These are phyloP conservation scores for Callimorpha dominula DNA, from an alignment of 2,888 invertebrate species.

Conservation along the genomic window DNA sequence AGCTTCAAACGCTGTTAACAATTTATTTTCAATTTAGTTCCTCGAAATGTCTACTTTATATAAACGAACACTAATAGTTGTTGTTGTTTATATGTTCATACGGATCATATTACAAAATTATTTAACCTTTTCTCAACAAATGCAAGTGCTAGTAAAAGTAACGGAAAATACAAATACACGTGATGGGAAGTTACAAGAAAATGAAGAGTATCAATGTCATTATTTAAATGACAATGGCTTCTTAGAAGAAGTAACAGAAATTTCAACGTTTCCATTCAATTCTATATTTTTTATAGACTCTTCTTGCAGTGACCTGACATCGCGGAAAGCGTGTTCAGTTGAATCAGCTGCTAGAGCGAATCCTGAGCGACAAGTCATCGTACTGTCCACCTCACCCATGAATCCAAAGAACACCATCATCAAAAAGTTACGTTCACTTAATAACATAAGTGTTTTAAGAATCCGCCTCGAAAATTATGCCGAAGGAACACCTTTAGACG, in stretches of 20 bases:
- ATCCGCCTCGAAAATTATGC: constrained; percentile 26
- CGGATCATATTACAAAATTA: neutral
- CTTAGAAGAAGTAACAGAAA: neutral
- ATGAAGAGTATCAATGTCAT: constrained; percentile 1
- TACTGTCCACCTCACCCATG: constrained; percentile 2
- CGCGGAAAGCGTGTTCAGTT: constrained; percentile 45
- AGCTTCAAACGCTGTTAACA: neutral
- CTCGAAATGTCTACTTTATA: neutral
- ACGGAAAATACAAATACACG: neutral
- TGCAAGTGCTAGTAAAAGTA: neutral
- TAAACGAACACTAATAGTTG: neutral
- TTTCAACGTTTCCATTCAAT: neutral
- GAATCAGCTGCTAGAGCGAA: constrained; percentile 48
- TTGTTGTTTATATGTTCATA: neutral
- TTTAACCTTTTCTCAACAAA: neutral
- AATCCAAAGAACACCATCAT: neutral
- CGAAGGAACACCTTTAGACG: constrained; percentile 22
- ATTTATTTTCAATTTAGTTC: neutral
- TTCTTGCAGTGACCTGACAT: constrained; percentile 83
- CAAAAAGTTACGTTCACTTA: neutral
- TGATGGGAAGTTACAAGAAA: neutral
- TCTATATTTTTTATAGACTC: constrained; percentile 88
- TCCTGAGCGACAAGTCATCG: constrained; percentile 65
- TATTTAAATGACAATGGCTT: neutral
- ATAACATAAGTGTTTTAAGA: constrained; percentile 18